Evolutionary conservation across 37 sponge, comb jelly and placozoan genomes (phyloP).

Genomic region (Tethya wilhelma): DNA sequence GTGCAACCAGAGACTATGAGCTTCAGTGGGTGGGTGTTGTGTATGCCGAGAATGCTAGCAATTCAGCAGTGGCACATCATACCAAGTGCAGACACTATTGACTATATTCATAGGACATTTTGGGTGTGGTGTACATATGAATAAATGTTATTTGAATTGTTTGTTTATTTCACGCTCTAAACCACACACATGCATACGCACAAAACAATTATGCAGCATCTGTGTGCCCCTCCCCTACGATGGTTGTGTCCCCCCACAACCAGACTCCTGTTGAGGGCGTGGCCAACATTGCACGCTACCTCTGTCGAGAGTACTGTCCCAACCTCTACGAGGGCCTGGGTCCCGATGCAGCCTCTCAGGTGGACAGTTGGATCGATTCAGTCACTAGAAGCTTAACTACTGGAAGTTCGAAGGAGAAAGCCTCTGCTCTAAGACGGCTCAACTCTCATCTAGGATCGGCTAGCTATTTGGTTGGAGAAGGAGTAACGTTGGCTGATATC

Average conservation of each 20-base stretch:
- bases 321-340: constrained; percentile 64
- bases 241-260: constrained; percentile 72
- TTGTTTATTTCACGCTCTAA: background rate
- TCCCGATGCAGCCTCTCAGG: constrained; percentile 10
- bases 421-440: constrained; percentile 46
- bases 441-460: constrained; percentile 68
- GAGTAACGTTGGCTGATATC: constrained; percentile 65
- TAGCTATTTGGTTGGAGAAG: constrained; percentile 50
- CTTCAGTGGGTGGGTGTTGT: too few species aligned
- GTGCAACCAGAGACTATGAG: too few species aligned
- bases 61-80: too few species aligned
- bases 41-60: too few species aligned
- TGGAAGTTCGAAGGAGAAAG: constrained; percentile 66
- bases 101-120: too few species aligned
- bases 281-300: constrained; percentile 74
- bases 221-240: constrained; percentile 33
- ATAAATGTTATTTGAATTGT: too few species aligned
- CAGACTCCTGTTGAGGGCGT: constrained; percentile 76
- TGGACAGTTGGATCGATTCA: constrained; percentile 80
- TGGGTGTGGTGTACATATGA: too few species aligned
- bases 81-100: too few species aligned
- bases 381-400: constrained; percentile 10
- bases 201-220: constrained; percentile 9
- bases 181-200: background rate
- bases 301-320: constrained; percentile 65